Conservation (phyloP, 1,140 invertebrate genomes). For the Cepaea nemoralis region DNA sequence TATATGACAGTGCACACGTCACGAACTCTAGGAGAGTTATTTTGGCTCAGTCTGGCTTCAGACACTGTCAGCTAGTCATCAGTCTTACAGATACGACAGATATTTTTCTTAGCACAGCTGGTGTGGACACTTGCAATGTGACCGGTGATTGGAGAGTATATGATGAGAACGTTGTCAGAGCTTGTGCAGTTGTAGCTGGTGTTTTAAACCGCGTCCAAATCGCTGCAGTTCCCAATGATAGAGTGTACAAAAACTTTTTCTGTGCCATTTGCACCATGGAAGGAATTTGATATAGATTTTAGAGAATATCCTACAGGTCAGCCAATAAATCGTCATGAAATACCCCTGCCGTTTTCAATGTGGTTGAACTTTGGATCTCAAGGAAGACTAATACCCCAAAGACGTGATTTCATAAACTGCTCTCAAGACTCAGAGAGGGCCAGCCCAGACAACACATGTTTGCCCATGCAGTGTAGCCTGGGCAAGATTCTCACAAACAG, state of each 20-base stretch:
- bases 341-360: not conserved
- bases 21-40: not conserved
- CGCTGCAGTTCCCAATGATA: too few relatives aligned
- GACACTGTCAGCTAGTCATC: not conserved
- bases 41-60: not conserved
- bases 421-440: not conserved
- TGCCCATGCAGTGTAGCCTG: not conserved
- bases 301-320: too few relatives aligned
- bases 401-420: not conserved
- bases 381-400: too few relatives aligned
- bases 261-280: conserved; percentile 1
- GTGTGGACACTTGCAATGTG: not conserved
- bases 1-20: not conserved
- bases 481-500: conserved; percentile 1
- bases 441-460: not conserved
- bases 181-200: not conserved
- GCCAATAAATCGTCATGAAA: not conserved
- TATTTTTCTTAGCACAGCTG: not conserved
- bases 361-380: not conserved
- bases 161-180: not conserved
- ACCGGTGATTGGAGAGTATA: not conserved
- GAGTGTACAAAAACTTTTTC: conserved; percentile 4
- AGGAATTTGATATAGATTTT: not conserved
- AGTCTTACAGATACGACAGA: not conserved
- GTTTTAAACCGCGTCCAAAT: not conserved